These are phyloP conservation scores for Actinia tenebrosa DNA, from an alignment of 64 coral and sea anemone genomes.

Conservation along the genomic window DNA sequence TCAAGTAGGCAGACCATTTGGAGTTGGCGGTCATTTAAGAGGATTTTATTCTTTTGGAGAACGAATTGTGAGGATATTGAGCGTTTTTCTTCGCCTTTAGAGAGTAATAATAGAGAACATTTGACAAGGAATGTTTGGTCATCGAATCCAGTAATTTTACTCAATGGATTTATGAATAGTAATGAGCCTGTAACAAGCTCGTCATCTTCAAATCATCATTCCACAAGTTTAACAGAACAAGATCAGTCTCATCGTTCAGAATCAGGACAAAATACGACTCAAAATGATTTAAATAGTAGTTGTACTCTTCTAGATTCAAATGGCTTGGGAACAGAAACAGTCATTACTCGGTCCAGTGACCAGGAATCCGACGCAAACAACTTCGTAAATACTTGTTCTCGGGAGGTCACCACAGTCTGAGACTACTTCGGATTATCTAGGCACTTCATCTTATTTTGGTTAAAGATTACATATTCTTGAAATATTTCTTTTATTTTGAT, in stretches of 20 bases:
- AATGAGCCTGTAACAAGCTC: neutral
- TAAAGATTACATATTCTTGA: too few relatives aligned
- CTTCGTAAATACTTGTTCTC: neutral
- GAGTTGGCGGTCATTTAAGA: neutral
- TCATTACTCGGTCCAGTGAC: neutral
- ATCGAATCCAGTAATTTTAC: slow-evolving; percentile 18
- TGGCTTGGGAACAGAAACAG: neutral
- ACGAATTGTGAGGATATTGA: neutral
- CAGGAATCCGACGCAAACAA: neutral
- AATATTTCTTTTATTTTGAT: too few relatives aligned
- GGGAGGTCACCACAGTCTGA: neutral
- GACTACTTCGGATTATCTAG: too few relatives aligned
- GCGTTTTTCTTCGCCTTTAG: neutral
- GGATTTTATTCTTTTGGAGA: neutral
- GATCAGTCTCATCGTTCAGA: neutral
- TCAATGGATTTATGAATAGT: slow-evolving; percentile 21
- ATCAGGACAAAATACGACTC: neutral
- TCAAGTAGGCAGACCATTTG: neutral
- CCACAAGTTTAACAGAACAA: neutral
- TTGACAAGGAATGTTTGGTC: neutral
- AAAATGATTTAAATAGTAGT: neutral
- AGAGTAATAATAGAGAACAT: neutral
- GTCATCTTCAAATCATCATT: neutral
- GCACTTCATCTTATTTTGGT: too few relatives aligned
- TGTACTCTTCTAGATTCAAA: neutral